Base-by-base conservation (phyloP, 2,113 vertebrate species). In the Orientallactaga bullata region DNA sequence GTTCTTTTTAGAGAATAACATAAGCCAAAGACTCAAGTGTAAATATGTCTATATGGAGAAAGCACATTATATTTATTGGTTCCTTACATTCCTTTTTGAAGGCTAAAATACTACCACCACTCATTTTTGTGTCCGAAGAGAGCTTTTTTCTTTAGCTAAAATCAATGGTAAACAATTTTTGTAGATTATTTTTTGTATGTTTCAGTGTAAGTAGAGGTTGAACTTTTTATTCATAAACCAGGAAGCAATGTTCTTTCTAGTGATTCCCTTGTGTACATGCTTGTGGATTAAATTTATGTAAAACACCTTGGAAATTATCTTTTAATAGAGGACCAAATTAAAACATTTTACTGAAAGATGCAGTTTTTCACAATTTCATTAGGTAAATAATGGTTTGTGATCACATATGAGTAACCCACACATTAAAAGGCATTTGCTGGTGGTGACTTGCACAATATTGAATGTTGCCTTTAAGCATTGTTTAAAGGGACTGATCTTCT, bases 31-130 rank as follows among this genome's bases (percentile, higher is more conserved):
- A 99, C 98, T 99, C 98, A 98, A 98, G 98, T 99, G 99, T 99
- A 99, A 99, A 99, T 99, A 99, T 99, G 99, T 99, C 98, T 99
- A 99, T 99, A 99, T 97, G 98, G 98, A 99, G 98, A 99, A 99
- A 99, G 99, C 99, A 99, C 99, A 98, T 99, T 99, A 99, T 99
- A 99, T 99, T 99, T 99, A 99, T 99, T 99, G 98, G 99, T 99
- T 99, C 99, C 98, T 98, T 98, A 98, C 99, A 99, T 99, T 99
- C 98, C 98, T 99, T 98, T 99, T 99, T 98, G 98, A 99, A 99
- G 99, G 98, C 98, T 98, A 97, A 98, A 96, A 97, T 98, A 99
- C 98, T 98, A 95, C 94, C 99, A 99, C 98, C 98, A 99, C 98
- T 98, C 98, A 96, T 97, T 94, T 95, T 93, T 84, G 97, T 98